Percentiles rank a stretch among this genome's conserved stretches.
Conservation (phyloP, 1,140 invertebrate species). For the Chrysopa pallens region DNA sequence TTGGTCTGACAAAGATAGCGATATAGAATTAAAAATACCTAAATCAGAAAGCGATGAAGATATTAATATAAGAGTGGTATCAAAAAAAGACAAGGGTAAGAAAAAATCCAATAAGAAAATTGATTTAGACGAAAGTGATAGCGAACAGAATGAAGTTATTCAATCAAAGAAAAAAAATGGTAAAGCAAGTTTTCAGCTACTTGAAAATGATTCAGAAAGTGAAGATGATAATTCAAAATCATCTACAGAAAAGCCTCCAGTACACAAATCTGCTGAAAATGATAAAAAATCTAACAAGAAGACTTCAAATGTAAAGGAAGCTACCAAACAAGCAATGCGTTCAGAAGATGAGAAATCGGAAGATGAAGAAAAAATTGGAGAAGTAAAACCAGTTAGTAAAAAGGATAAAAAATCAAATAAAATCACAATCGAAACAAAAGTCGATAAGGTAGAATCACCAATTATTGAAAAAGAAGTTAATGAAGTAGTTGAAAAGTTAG, state of each 20-base stretch:
- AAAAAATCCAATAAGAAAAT: slow-evolving; percentile 22
- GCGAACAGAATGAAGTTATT: slow-evolving; percentile 20
- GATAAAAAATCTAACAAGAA: slow-evolving; percentile 3
- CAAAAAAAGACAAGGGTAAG: slow-evolving; percentile 13
- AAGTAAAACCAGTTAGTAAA: neutral
- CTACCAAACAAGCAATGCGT: neutral
- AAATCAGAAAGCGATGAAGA: slow-evolving; percentile 8
- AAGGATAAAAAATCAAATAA: slow-evolving; percentile 6
- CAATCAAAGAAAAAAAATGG: slow-evolving; percentile 3
- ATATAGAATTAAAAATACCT: slow-evolving; percentile 16
- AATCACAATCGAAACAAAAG: slow-evolving; percentile 2
- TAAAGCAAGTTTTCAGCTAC: slow-evolving; percentile 6
- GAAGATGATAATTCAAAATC: slow-evolving; percentile 4
- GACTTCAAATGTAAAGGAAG: neutral
- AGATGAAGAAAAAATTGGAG: slow-evolving; percentile 1
- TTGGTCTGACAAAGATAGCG: slow-evolving; percentile 16
- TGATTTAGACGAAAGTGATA: slow-evolving; percentile 11
- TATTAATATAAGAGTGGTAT: slow-evolving; percentile 9
- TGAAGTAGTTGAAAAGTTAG: neutral
- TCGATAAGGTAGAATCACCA: neutral
- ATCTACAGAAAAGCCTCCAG: neutral
- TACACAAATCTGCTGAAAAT: slow-evolving; percentile 4
- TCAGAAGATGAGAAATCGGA: slow-evolving; percentile 3
- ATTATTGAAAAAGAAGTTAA: neutral
- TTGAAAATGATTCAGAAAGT: slow-evolving; percentile 3